These are phyloP conservation scores for Harpalus rubripes DNA, from an alignment of 2,888 invertebrate species.

Conservation along the genomic window DNA sequence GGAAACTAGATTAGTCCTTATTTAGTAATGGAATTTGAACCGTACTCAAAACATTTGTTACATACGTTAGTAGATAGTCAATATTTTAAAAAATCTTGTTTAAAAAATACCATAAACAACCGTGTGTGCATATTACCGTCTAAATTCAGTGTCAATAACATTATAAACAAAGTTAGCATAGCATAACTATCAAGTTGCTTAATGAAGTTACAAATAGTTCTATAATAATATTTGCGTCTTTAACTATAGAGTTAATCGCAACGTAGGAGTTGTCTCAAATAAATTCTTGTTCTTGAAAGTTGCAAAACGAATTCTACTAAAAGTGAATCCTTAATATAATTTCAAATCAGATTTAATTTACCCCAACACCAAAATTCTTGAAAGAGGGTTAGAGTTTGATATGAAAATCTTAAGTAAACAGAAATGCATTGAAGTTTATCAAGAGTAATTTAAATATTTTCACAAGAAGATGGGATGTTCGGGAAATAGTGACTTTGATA, in stretches of 20 bases:
- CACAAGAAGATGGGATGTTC: constrained; percentile 52
- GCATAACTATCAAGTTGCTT: background rate
- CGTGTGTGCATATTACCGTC: too few relatives aligned
- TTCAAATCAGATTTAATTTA: constrained; percentile 54
- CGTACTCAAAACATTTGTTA: too few relatives aligned
- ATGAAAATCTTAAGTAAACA: constrained; percentile 52
- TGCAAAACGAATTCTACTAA: background rate
- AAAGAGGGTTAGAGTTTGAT: constrained; percentile 51
- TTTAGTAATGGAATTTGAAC: too few relatives aligned
- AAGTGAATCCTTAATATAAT: constrained; percentile 35
- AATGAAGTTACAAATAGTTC: constrained; percentile 29
- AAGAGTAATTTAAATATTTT: constrained; percentile 57
- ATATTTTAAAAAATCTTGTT: too few relatives aligned
- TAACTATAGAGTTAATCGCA: constrained; percentile 2
- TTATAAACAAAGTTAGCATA: constrained; percentile 17
- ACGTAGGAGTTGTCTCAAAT: background rate
- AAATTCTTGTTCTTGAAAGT: background rate
- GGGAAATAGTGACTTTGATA: constrained; percentile 33
- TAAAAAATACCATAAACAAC: too few relatives aligned
- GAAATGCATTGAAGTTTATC: constrained; percentile 57
- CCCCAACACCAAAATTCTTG: constrained; percentile 41
- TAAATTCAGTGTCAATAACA: background rate
- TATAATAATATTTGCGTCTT: constrained; percentile 9
- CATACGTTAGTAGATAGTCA: too few relatives aligned
- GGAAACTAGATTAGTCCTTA: too few relatives aligned